Evolutionary conservation across 1,140 invertebrate species (phyloP).

Genomic region (Pseudomyrmex concolor): DNA sequence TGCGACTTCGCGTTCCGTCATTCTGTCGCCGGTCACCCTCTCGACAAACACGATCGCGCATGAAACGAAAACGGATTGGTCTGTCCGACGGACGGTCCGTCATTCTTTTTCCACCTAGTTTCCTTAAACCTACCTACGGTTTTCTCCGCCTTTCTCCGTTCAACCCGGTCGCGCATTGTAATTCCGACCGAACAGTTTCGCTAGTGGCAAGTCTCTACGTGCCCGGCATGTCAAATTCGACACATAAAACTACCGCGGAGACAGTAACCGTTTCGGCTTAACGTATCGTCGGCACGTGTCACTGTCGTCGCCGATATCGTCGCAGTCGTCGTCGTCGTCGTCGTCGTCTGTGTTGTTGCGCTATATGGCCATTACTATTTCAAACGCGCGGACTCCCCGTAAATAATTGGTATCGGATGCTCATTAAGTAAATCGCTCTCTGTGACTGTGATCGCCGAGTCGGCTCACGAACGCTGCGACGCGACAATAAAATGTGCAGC

Average conservation of each 20-base stretch:
- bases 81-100: conserved; percentile 66
- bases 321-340: conserved; percentile 60
- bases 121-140: conserved; percentile 59
- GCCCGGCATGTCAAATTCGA: conserved; percentile 84
- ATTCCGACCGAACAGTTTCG: conserved; percentile 84
- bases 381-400: conserved; percentile 65
- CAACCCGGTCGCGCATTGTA: conserved; percentile 80
- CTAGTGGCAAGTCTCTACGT: conserved; percentile 84
- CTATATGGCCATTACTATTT: conserved; percentile 59
- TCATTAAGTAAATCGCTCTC: conserved; percentile 76
- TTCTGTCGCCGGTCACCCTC: conserved; percentile 29
- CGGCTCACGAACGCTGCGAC: conserved; percentile 45
- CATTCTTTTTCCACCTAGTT: conserved; percentile 72
- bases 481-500: conserved; percentile 39
- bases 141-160: conserved; percentile 66
- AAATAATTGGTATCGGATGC: conserved; percentile 78
- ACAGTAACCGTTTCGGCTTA: conserved; percentile 80
- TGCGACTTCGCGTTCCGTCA: conserved; percentile 15
- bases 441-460: conserved; percentile 31
- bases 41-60: conserved; percentile 53
- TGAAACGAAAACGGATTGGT: conserved; percentile 60
- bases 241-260: conserved; percentile 84
- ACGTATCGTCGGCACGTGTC: conserved; percentile 84
- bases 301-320: conserved; percentile 68
- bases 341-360: not conserved